Percentiles rank a stretch among this genome's conserved stretches.
phyloP scores from a whole-genome alignment of 53 echinoderm and acorn worm genomes.

The Paelopatides confundens region DNA sequence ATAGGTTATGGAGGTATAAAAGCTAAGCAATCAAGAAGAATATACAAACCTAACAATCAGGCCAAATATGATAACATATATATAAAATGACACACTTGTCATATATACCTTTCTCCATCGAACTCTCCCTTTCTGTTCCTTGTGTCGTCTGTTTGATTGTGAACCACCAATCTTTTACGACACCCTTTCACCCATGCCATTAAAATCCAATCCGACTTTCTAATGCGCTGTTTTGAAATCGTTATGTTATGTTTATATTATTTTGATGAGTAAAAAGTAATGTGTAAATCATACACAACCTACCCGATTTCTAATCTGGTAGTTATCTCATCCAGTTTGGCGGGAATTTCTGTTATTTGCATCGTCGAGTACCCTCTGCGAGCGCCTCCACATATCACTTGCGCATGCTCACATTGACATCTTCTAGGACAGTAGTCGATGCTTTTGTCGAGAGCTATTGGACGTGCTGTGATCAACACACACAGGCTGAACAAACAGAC shows the following conservation, averaged over 20 bases:
- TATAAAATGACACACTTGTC: no score
- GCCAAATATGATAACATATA: no score
- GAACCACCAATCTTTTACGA: not conserved
- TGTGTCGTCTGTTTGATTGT: not conserved
- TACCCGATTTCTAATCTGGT: conserved; percentile 8
- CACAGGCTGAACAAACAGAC: not conserved
- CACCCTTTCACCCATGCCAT: not conserved
- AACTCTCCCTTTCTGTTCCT: no score
- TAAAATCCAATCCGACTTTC: not conserved
- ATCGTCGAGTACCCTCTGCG: not conserved
- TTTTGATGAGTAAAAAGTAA: not conserved
- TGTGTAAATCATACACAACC: not conserved
- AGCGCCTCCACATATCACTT: conserved; percentile 1
- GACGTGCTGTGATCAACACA: not conserved
- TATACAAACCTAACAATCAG: no score
- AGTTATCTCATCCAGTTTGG: not conserved
- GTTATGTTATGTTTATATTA: conserved; percentile 16
- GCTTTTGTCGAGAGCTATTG: not conserved
- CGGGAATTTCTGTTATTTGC: not conserved
- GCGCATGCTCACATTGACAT: conserved; percentile 18
- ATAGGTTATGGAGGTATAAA: no score
- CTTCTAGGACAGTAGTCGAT: not conserved
- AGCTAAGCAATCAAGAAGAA: no score
- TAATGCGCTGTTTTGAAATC: not conserved
- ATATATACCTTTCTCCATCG: no score